phyloP scores from a whole-genome alignment of 2,113 vertebrate species.

The Lagopus muta region DNA sequence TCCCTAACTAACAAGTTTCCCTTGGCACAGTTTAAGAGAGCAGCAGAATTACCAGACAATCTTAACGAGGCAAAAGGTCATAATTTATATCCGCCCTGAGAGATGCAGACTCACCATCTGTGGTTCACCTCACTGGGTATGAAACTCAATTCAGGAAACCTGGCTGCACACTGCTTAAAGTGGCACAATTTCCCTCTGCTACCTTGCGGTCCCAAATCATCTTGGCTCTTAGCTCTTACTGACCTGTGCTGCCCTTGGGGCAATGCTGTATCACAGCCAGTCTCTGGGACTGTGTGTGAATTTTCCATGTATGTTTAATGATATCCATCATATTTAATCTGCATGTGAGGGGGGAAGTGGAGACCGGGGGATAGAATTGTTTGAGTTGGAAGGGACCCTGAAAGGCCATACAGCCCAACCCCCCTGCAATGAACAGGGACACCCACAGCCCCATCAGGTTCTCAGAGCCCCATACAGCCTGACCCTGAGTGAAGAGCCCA shows the following conservation, averaged over 20 bases:
- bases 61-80: background rate
- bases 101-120: background rate
- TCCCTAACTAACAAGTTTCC: background rate
- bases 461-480: too few relatives aligned
- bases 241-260: background rate
- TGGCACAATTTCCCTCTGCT: background rate
- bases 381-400: too few relatives aligned
- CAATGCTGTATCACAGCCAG: background rate
- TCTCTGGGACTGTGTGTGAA: background rate
- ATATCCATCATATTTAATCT: background rate
- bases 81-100: background rate
- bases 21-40: background rate
- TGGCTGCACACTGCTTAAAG: background rate
- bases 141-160: background rate
- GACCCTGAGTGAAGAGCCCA: background rate
- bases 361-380: background rate
- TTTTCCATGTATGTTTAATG: background rate
- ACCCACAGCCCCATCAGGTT: too few relatives aligned
- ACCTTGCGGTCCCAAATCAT: background rate
- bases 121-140: background rate
- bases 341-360: rapidly evolving
- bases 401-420: too few relatives aligned
- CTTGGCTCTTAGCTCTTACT: background rate
- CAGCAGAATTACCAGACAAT: background rate
- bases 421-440: too few relatives aligned